These are phyloP conservation scores for Maccullochella peelii DNA, from an alignment of 2,113 vertebrate genomes.

Conservation along the genomic window DNA sequence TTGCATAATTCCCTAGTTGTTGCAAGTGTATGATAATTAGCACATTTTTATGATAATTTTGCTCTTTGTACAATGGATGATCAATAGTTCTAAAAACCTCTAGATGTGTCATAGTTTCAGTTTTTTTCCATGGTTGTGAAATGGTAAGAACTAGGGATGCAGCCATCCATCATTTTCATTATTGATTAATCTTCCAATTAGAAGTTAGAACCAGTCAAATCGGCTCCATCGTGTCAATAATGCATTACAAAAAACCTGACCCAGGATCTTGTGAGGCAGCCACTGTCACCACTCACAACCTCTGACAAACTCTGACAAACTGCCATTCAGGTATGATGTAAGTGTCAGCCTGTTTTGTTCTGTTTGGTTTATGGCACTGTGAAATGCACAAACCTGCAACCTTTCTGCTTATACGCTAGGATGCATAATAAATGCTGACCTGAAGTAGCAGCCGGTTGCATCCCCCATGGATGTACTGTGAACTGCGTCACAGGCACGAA, in stretches of 20 bases:
- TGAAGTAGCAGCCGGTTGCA: neutral
- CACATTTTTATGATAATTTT: neutral
- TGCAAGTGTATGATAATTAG: neutral
- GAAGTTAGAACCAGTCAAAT: neutral
- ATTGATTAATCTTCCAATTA: neutral
- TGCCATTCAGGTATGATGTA: neutral
- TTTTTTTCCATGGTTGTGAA: neutral
- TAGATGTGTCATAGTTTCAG: neutral
- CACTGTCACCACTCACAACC: neutral
- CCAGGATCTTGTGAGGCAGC: neutral
- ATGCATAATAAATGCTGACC: neutral
- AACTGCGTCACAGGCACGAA: neutral
- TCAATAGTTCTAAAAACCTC: neutral
- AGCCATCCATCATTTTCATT: neutral
- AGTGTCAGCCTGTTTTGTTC: neutral
- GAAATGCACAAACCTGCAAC: neutral
- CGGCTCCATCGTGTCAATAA: neutral
- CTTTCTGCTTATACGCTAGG: neutral
- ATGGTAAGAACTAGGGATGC: neutral
- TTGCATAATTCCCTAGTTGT: neutral
- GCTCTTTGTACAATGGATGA: neutral
- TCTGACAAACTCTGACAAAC: no score
- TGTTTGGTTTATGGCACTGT: neutral
- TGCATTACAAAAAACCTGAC: neutral
- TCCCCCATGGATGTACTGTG: neutral